Evolutionary conservation across 2,888 invertebrate genomes (phyloP).

Genomic region (Phytoseiulus persimilis): DNA sequence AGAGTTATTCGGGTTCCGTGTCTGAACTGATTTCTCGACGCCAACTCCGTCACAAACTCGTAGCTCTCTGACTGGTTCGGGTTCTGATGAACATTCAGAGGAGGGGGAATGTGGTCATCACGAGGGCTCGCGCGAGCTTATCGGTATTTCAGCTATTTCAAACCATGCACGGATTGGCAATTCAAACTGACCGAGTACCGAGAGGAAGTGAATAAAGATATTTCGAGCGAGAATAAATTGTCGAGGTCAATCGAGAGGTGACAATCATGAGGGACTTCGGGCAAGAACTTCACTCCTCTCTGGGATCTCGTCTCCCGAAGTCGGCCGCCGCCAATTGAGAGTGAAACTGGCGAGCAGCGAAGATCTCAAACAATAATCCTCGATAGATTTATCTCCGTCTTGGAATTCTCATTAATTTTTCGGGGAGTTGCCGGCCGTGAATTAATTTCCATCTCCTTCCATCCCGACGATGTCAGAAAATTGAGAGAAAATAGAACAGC

Average conservation of each 20-base stretch:
- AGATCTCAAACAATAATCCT: background rate
- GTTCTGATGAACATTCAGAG: no score
- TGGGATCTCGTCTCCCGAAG: background rate
- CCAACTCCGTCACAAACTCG: background rate
- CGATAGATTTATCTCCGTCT: background rate
- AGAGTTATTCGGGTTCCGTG: background rate
- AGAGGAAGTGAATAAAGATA: no score
- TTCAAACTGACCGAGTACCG: no score
- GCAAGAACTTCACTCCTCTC: no score
- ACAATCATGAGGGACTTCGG: no score
- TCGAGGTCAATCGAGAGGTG: no score
- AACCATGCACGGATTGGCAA: no score
- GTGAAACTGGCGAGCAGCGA: background rate
- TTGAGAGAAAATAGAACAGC: background rate
- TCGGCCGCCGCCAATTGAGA: background rate
- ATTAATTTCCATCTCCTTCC: background rate
- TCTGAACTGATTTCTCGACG: background rate
- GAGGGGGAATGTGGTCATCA: no score
- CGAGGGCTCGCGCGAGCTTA: no score
- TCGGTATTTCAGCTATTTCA: no score
- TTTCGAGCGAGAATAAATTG: no score
- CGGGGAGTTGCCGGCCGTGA: background rate
- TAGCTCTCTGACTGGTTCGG: no score
- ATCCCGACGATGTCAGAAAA: background rate
- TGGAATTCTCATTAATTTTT: background rate